These are phyloP conservation scores for Agapornis roseicollis DNA, from an alignment of 2,113 vertebrate species.

Conservation along the genomic window DNA sequence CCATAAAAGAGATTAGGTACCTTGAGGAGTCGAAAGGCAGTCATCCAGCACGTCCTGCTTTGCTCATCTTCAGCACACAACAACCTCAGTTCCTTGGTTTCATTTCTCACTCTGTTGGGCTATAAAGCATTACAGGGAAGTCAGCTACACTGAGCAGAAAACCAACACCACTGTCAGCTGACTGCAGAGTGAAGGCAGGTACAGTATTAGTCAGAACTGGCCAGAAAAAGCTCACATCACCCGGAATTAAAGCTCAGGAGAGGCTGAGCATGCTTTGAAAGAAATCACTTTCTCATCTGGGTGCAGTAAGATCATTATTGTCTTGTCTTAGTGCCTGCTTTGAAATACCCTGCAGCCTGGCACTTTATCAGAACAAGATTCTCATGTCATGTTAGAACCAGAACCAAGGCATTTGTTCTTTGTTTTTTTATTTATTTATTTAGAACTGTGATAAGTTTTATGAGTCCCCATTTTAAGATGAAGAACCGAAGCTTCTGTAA, in stretches of 20 bases:
- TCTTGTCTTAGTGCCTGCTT: not conserved
- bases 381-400: not conserved
- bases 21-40: slow-evolving; percentile 94
- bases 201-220: not conserved
- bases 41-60: slow-evolving; percentile 92
- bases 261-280: not conserved
- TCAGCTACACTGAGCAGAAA: not conserved
- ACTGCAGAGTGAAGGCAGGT: not conserved
- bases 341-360: not conserved
- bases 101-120: slow-evolving; percentile 88
- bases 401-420: not conserved
- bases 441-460: not conserved
- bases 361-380: not conserved
- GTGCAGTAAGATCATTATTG: not conserved
- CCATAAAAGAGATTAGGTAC: slow-evolving; percentile 63
- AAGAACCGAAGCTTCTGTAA: not conserved
- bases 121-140: slow-evolving; percentile 54
- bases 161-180: not conserved
- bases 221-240: not conserved
- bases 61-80: slow-evolving; percentile 95
- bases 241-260: not conserved
- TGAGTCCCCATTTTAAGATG: not conserved
- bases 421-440: not conserved
- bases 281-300: not conserved
- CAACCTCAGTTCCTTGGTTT: slow-evolving; percentile 89